Base-by-base conservation (phyloP, 1,140 invertebrate species). In the Drosophila saltans region DNA sequence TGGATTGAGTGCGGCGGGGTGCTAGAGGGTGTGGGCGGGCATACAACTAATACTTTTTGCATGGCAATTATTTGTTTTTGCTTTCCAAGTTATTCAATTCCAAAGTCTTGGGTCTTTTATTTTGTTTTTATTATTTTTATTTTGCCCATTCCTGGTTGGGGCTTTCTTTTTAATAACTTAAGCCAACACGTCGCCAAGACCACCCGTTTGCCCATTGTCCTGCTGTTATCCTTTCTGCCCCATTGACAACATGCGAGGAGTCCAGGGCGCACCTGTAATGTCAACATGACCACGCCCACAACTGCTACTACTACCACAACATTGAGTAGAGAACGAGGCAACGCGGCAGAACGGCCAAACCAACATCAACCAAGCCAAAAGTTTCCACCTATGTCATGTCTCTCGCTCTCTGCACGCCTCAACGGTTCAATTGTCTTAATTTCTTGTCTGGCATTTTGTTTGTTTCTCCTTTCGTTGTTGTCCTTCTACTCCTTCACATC, bases 361-460 rank as follows among this genome's bases (percentile, higher is more conserved):
- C 4, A 36, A 65, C 64, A 71, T 41, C 66, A 60, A 39, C 41
- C 62, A 21, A 59, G 16, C 43, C 45, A 61, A 36, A 36, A 64
- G 57, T 57, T 57, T 58, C 57, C 78, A 80, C 72, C 78, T 67
- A 66, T 69, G 69, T 72, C 73, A 83, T 73, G 76, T 81, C 68
- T 68, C 89, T 69, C 45, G 45, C 45, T 33, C 57, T 39, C 57
- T 59, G 80, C 84, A 88, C 84, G 84, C 84, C 84, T 89, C 84
- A 89, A 89, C 80, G 84, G 84, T 88, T 88, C 84, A 88, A 88
- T 88, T 88, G 84, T 89, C 80, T 88, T 88, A 88, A 88, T 88
- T 89, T 88, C 84, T 89, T 88, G 83, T 88, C 73, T 83, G 80
- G 72, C 83, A 72, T 88, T 86, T 88, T 86, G 83, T 86, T 86